Conservation (phyloP, 23 tunicate species). For the Halocynthia roretzi region DNA sequence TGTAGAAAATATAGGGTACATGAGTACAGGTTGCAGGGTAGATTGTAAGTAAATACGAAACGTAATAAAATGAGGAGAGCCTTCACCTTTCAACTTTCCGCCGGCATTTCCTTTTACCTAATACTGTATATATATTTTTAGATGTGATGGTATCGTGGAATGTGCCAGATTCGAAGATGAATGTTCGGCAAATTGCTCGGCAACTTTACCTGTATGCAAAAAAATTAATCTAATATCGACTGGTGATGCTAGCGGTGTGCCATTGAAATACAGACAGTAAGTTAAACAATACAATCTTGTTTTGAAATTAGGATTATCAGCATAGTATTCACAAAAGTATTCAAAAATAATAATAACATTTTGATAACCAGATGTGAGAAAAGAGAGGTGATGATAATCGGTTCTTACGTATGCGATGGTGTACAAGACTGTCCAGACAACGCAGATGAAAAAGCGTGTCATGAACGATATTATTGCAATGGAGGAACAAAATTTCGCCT, state of each 20-base stretch:
- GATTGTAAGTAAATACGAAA: no score
- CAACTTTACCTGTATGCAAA: slow-evolving; percentile 13
- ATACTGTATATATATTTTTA: background rate
- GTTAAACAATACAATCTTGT: background rate
- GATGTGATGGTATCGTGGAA: slow-evolving; percentile 20
- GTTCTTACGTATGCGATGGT: slow-evolving; percentile 29
- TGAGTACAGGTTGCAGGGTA: no score
- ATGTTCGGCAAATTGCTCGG: slow-evolving; percentile 18
- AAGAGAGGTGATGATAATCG: background rate
- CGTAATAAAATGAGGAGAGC: no score
- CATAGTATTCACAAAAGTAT: no score
- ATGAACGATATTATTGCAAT: slow-evolving; percentile 19
- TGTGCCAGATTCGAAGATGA: slow-evolving; percentile 27
- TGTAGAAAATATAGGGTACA: no score
- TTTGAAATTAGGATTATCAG: background rate
- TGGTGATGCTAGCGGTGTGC: no score
- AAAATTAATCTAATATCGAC: slow-evolving; percentile 4
- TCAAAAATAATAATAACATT: no score
- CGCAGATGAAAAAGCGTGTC: slow-evolving; percentile 25
- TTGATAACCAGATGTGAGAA: no score
- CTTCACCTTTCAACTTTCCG: no score
- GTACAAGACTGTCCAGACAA: slow-evolving; percentile 23
- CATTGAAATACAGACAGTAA: background rate
- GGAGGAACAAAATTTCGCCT: slow-evolving; percentile 12
- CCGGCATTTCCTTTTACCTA: background rate